These are phyloP conservation scores for Gallinago paraguaiae DNA, from an alignment of 2,113 vertebrate genomes.

Conservation along the genomic window DNA sequence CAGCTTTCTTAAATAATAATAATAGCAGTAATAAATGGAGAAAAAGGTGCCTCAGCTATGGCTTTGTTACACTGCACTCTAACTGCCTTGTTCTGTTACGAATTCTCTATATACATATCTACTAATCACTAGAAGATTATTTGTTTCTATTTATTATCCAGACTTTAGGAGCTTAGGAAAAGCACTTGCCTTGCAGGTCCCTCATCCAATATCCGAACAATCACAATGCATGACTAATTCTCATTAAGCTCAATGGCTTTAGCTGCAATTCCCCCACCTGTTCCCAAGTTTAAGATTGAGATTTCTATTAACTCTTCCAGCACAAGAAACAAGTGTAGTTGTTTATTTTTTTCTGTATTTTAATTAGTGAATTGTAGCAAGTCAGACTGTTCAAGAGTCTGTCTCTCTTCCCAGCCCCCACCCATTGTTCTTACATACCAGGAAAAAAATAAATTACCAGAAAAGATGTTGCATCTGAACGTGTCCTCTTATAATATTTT, in stretches of 20 bases:
- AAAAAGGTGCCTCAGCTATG: background rate
- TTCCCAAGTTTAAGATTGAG: conserved; percentile 13
- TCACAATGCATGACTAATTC: conserved; percentile 33
- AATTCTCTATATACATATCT: background rate
- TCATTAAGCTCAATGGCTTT: conserved; percentile 37
- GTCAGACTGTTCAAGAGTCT: background rate
- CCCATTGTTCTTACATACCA: background rate
- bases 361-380: background rate
- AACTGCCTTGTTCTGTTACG: background rate
- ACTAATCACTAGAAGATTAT: conserved; percentile 31
- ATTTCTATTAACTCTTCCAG: conserved; percentile 31
- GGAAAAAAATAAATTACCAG: background rate
- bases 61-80: background rate
- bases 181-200: conserved; percentile 52
- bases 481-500: conserved; percentile 9
- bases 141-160: conserved; percentile 42
- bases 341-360: background rate
- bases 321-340: background rate
- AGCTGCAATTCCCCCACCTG: conserved; percentile 40
- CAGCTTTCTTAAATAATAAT: background rate
- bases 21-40: background rate
- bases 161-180: conserved; percentile 42
- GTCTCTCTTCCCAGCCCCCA: too few relatives aligned
- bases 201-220: conserved; percentile 10
- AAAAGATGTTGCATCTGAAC: conserved; percentile 6